Base-by-base conservation (phyloP, 2,113 vertebrate genomes). In the Myxocyprinus asiaticus region DNA sequence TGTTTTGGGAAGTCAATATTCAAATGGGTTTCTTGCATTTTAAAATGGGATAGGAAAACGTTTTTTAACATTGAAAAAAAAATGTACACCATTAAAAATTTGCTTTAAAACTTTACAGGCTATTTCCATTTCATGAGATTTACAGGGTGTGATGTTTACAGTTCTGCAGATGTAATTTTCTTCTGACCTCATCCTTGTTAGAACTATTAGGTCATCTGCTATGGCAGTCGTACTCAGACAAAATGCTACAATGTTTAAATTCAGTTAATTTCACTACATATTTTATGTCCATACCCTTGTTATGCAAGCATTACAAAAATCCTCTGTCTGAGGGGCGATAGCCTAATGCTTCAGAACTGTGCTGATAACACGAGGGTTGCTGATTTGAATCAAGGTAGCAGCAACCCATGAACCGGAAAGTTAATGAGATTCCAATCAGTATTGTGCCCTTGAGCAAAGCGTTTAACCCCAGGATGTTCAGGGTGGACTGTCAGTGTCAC, bases 151-250 rank as follows among this genome's bases (percentile, higher is more conserved):
- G 17, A 53, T 45, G 73, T 64, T 76, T 64, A 75, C 17, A 51
- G 17, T 11, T 15, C 62, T 76, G 33, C 61, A 65, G 50, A 65
- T 15, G 55, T 58, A 7, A 58, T 58, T 44, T 33, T 55, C 62
- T 65, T 55, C 14, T 65, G 9, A 76, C 74, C 62, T 65, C 62
- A 76, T 76, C 12, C 33, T 43, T 65, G 14, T 42, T 53, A 8
- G 12, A 76, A 65, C 47, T 48, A 48, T 65, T 64, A 44, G 14
- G 62, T 64, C 48, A 65, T 65, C 62, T 76, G 73, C 61, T 48
- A 44, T 55, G 61, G 48, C 45, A 72, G 69, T 47, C 11, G 58
- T 33, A 33, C 22, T 1, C 22, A 33, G n/a, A n/a, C n/a, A n/a
- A n/a, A n/a, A n/a, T n/a, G n/a, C n/a, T n/a, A n/a, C n/a, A n/a